A percentile compares a stretch with the other conserved stretches of the same genome.
phyloP scores from a whole-genome alignment of 2,888 invertebrate genomes.

The Hydrotaea cyrtoneurina region DNA sequence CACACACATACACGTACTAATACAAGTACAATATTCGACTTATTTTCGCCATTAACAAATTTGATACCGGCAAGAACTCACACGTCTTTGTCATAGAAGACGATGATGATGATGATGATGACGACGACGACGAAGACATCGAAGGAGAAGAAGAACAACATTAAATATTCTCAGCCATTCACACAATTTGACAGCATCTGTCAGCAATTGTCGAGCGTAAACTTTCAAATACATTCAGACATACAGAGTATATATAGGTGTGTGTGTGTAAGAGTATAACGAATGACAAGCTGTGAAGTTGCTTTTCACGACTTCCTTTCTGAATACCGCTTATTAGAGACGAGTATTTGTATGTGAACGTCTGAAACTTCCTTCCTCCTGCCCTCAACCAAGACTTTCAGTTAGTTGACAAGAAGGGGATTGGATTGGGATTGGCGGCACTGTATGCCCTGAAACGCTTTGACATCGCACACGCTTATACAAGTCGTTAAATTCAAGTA shows the following conservation, averaged over 20 bases:
- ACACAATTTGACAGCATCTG: constrained; percentile 54
- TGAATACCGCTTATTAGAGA: constrained; percentile 20
- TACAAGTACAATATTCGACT: background rate
- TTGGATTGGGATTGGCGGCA: background rate
- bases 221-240: constrained; percentile 14
- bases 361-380: background rate
- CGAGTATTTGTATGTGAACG: background rate
- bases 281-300: constrained; percentile 8
- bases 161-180: constrained; percentile 51
- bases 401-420: background rate
- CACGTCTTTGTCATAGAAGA: constrained; percentile 10
- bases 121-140: no score
- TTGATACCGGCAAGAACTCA: constrained; percentile 20
- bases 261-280: background rate
- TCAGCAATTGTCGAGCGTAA: constrained; percentile 48
- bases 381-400: no score
- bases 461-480: background rate
- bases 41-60: constrained; percentile 13
- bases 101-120: background rate
- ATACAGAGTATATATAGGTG: constrained; percentile 35
- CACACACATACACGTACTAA: no score
- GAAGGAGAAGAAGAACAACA: background rate
- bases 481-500: background rate
- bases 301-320: constrained; percentile 27
- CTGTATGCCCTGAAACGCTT: background rate